Evolutionary conservation across 2,797 vertebrate species (phyloP), one percentile per base, ranked within the genome.

Genomic region (Enteromius afrohamiltoni): DNA sequence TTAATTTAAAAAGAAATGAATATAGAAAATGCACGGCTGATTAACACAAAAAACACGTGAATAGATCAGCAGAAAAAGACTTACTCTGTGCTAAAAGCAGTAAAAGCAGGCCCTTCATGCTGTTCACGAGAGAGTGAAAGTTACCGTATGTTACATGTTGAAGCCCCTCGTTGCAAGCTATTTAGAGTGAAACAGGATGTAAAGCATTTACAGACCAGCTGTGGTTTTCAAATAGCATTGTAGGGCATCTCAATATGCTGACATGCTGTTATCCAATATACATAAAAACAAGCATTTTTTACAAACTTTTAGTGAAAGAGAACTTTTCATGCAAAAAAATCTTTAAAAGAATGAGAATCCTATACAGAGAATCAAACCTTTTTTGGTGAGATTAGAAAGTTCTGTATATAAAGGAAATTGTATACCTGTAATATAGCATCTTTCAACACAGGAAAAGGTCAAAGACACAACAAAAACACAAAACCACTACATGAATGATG

Each of bases 61-160:
- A 64, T 34, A 47, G 21, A 1, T 47, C 37, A 77, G 71, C 49
- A 16, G 79, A 40, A 77, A n/a, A 0, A 42, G 0, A 88, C 92
- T 93, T 77, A 94, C 94, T 89, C 10, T 86, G 87, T 45, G 90
- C 85, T 11, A 93, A 69, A 29, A 92, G 73, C 80, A 90, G 5
- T 6, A 93, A 13, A 76, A 29, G 88, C 1, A 90, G 14, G 5
- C 67, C 47, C 85, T 79, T 91, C 92, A 94, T 93, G 26, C 3
- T 37, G 47, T 3, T 14, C 58, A n/a, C 17, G 1, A 29, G 11
- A 11, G 19, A 16, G 42, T 58, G 17, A 34, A 0, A 31, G n/a
- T 3, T 58, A 13, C 5, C 1, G 37, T 1, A 6, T 31, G 31
- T 53, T 34, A 3, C 1, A 11, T 23, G 11, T 23, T 45, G 23